Conservation (phyloP, 2,797 vertebrate species). For the Propithecus deckenii region DNA sequence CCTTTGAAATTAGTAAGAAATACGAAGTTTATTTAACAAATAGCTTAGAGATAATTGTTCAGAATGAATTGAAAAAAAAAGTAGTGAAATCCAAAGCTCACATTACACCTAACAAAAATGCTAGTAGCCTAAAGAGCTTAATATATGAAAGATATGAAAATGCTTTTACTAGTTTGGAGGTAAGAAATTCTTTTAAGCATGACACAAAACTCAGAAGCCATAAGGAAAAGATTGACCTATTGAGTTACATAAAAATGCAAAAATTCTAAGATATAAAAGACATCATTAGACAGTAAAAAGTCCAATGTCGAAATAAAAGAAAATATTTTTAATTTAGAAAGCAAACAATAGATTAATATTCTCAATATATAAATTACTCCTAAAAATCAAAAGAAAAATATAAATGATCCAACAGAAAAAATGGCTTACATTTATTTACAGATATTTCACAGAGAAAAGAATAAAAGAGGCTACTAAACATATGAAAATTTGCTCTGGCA, state of each 20-base stretch:
- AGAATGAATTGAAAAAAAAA: not conserved
- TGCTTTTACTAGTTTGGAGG: not conserved
- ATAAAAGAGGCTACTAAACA: not conserved
- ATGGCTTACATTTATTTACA: not conserved
- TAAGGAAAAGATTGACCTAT: not conserved
- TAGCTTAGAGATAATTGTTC: not conserved
- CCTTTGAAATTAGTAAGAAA: not conserved
- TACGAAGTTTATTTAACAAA: not conserved
- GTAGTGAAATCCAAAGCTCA: not conserved
- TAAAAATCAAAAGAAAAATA: slow-evolving; percentile 15
- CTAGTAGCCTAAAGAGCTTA: not conserved
- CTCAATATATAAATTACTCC: not conserved
- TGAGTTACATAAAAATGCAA: not conserved
- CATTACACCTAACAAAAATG: not conserved
- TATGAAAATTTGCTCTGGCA: not conserved
- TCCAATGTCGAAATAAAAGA: not conserved
- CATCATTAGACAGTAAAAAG: not conserved
- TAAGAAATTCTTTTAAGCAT: not conserved
- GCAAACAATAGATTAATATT: not conserved
- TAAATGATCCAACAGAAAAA: not conserved
- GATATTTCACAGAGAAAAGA: not conserved
- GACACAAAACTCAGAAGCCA: not conserved
- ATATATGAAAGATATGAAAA: not conserved
- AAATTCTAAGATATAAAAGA: not conserved
- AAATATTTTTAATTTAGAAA: not conserved